Percentiles rank a stretch among this genome's conserved stretches.
Evolutionary conservation across 2,113 vertebrate species (phyloP).

Genomic region (Columbina picui): DNA sequence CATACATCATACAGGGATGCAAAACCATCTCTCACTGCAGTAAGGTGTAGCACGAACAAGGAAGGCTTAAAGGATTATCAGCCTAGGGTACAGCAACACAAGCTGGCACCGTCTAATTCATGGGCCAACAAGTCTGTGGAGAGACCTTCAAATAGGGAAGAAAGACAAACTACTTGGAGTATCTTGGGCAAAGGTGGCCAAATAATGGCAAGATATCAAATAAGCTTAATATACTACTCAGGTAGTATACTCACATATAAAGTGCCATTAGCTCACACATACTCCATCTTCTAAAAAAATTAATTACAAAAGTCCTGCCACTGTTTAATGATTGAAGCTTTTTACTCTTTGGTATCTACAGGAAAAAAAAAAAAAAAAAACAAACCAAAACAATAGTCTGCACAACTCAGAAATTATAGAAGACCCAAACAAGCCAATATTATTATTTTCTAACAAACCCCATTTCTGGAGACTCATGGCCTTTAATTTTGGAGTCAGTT

Average conservation of each 20-base stretch:
- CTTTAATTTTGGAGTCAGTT: background rate
- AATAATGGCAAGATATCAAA: constrained; percentile 15
- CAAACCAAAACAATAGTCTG: too few relatives aligned
- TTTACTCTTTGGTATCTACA: background rate
- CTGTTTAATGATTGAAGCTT: background rate
- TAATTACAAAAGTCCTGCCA: background rate
- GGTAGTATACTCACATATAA: background rate
- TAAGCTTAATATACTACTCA: background rate
- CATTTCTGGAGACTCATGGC: background rate
- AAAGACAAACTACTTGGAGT: background rate
- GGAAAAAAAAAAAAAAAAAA: background rate
- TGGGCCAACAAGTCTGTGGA: background rate
- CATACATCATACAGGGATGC: background rate
- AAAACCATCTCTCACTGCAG: background rate
- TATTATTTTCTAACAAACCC: background rate
- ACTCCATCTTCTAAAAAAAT: background rate
- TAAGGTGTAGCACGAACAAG: background rate
- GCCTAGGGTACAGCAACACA: background rate
- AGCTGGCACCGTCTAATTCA: background rate
- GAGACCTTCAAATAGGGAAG: background rate
- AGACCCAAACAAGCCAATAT: background rate
- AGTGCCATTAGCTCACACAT: background rate
- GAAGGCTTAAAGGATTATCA: background rate
- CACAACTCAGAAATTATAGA: background rate
- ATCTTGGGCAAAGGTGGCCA: background rate